Base-by-base conservation (phyloP, 2,888 invertebrate species). In the Agrotis puta region DNA sequence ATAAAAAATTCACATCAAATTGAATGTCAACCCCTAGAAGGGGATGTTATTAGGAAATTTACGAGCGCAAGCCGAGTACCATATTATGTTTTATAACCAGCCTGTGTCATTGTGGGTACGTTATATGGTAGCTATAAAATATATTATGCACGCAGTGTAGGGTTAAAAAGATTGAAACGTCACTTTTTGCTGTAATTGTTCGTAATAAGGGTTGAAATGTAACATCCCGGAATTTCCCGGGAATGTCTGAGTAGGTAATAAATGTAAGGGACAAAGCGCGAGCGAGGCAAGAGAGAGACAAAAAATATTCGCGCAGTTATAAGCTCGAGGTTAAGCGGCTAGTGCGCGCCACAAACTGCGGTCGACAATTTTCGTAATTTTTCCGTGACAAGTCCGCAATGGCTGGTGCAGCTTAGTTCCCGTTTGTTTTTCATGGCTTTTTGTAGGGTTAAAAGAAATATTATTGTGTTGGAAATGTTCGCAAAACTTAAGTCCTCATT, bases 31-130 rank as follows among this genome's bases (percentile, higher is more conserved):
- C 81, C 84, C 78, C 70, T 78, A 64, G 72, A 75, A 70, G 79
- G 81, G 81, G 79, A 81, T 84, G 86, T 88, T 88, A 88, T 88
- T 87, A 88, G 79, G 71, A 75, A 84, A 84, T 88, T 88, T 88
- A 88, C 84, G 87, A 79, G 70, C 79, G 62, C 62, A 77, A 76
- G 71, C 77, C 77, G 80, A 86, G 81, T 68, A 77, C 75, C 79
- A 81, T 88, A 88, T 89, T 85, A 85, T 86, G 81, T 86, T 88
- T 88, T 88, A 88, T 85, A 79, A 79, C 82, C 82, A 65, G 27
- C 66, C 76, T 69, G 78, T 80, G 81, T 87, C 83, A 85, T 87
- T 85, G 83, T 79, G 80, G 79, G 67, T 63, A 51, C 73, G 80
- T 83, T 79, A 83, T 85, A 82, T 66, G 70, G 80, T 50, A 54